phyloP scores from a whole-genome alignment of 1,140 invertebrate genomes.

The Brachionus rotundiformis region DNA sequence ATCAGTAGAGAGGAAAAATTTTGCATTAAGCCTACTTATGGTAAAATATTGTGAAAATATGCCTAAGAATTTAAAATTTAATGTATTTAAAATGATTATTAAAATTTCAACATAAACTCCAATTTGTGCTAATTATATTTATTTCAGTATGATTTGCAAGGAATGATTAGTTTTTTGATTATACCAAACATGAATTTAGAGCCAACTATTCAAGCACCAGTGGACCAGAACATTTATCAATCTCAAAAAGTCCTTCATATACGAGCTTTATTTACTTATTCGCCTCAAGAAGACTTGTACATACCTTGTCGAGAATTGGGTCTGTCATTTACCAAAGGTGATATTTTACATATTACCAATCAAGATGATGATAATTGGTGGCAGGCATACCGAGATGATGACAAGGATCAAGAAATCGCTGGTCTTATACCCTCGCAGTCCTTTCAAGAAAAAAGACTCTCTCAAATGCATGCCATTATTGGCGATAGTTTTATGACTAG shows the following conservation, averaged over 20 bases:
- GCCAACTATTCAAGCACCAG: background rate
- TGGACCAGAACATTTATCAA: background rate
- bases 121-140: background rate
- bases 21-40: too few relatives aligned
- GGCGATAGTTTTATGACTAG: conserved; percentile 42
- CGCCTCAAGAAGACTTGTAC: conserved; percentile 94
- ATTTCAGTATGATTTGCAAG: conserved; percentile 77
- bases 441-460: conserved; percentile 83
- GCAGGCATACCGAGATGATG: conserved; percentile 67
- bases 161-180: conserved; percentile 88
- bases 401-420: conserved; percentile 68
- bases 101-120: background rate
- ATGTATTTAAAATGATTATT: too few relatives aligned
- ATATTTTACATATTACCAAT: conserved; percentile 92
- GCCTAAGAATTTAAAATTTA: too few relatives aligned
- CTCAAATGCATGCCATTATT: conserved; percentile 48
- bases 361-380: conserved; percentile 70
- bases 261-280: conserved; percentile 93
- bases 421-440: conserved; percentile 90
- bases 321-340: conserved; percentile 86
- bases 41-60: too few relatives aligned
- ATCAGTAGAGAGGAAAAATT: too few relatives aligned
- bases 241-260: conserved; percentile 70
- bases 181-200: conserved; percentile 68
- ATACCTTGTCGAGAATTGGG: conserved; percentile 94